Conservation (phyloP, 2,888 invertebrate species). For the Arenicola marina region DNA sequence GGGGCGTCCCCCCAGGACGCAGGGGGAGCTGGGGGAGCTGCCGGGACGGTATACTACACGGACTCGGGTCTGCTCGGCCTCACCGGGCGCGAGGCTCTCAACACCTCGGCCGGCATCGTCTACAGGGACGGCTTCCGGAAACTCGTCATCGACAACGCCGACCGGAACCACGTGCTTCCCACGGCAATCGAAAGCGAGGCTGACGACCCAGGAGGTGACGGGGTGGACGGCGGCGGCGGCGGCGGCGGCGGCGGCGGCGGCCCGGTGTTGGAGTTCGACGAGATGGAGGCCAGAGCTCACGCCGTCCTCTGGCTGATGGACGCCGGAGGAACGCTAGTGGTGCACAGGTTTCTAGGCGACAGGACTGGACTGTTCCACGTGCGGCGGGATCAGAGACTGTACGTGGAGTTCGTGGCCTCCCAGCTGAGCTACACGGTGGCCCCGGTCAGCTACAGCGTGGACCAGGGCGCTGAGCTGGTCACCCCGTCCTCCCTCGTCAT, state of each 20-base stretch:
- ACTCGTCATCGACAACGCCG: constrained; percentile 42
- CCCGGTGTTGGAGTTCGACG: constrained; percentile 36
- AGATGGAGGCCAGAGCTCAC: constrained; percentile 40
- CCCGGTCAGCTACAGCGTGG: constrained; percentile 44
- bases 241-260: too few relatives aligned
- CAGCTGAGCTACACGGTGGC: constrained; percentile 43
- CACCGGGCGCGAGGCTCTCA: constrained; percentile 15
- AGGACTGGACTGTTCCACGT: constrained; percentile 41
- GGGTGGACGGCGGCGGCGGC: too few relatives aligned
- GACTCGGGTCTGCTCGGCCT: constrained; percentile 35
- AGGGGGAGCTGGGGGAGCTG: constrained; percentile 40
- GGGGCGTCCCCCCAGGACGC: constrained; percentile 28
- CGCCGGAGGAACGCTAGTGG: constrained; percentile 32
- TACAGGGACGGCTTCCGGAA: constrained; percentile 35
- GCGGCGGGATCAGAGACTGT: constrained; percentile 33
- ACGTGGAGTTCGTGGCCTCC: constrained; percentile 40
- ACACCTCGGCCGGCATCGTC: constrained; percentile 26
- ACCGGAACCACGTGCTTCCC: constrained; percentile 40
- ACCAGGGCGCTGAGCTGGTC: constrained; percentile 36
- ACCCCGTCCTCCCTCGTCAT: constrained; percentile 40
- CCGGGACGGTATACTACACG: constrained; percentile 40
- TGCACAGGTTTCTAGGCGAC: constrained; percentile 44
- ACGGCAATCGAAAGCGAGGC: constrained; percentile 38
- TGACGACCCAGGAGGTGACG: too few relatives aligned
- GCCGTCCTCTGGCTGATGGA: constrained; percentile 39